Percentiles rank a stretch among this genome's conserved stretches.
Evolutionary conservation across 2,113 vertebrate genomes (phyloP).

Genomic region (Otocyon megalotis): DNA sequence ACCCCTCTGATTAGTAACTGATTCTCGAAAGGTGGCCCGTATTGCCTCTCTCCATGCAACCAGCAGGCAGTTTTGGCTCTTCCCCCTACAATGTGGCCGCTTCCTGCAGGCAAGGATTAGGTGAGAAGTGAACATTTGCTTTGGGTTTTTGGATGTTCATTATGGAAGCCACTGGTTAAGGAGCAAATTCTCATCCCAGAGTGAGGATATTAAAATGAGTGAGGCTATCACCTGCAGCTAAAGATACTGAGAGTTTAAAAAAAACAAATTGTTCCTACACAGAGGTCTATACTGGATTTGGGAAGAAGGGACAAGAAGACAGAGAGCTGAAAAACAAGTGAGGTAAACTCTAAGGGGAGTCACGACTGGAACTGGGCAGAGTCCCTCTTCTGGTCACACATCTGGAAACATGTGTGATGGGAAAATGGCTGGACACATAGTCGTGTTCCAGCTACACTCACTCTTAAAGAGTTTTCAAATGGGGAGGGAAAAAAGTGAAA

Average conservation of each 20-base stretch:
- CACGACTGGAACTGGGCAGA: slow-evolving; percentile 78
- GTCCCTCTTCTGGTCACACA: slow-evolving; percentile 78
- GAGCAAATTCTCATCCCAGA: neutral
- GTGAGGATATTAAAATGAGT: neutral
- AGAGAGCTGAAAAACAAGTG: slow-evolving; percentile 88
- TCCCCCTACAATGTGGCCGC: neutral
- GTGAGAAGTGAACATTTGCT: neutral
- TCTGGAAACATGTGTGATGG: slow-evolving; percentile 80
- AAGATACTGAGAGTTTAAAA: neutral
- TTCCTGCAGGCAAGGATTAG: neutral
- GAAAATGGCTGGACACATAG: neutral
- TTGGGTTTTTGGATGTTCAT: neutral
- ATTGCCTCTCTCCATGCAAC: accelerated
- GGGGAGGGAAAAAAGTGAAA: neutral
- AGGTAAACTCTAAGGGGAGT: slow-evolving; percentile 86
- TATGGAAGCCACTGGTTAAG: neutral
- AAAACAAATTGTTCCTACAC: neutral
- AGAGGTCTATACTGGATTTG: slow-evolving; percentile 79
- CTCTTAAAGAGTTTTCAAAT: neutral
- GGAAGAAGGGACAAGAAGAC: slow-evolving; percentile 82
- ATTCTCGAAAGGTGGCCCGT: neutral
- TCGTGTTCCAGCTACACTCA: neutral
- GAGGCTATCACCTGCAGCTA: neutral
- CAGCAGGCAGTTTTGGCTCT: neutral
- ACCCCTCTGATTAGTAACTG: neutral